These are phyloP conservation scores for Festucalex cinctus DNA, from an alignment of 2,113 vertebrate genomes.

Conservation along the genomic window DNA sequence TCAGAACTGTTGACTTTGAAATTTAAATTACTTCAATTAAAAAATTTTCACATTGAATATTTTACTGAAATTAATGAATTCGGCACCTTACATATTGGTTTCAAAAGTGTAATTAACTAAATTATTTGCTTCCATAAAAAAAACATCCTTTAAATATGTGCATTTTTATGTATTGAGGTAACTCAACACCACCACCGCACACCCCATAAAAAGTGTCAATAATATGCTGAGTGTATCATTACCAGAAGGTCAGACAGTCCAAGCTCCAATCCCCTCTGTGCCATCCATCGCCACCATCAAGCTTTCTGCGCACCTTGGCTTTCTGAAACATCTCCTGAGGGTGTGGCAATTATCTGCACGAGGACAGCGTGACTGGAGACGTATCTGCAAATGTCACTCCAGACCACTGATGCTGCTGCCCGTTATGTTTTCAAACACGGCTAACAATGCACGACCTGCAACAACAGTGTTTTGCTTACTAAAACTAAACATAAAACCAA, in stretches of 20 bases:
- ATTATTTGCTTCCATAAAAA: background rate
- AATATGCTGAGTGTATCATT: background rate
- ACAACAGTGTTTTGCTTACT: background rate
- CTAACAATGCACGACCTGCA: background rate
- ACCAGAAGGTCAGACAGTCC: background rate
- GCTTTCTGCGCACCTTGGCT: background rate
- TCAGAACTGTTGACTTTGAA: background rate
- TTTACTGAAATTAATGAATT: background rate
- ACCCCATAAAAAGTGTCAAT: background rate
- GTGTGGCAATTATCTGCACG: background rate
- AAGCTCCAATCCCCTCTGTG: background rate
- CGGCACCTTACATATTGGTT: background rate
- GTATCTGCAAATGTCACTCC: background rate
- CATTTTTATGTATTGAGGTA: background rate
- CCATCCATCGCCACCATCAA: background rate
- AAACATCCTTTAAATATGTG: background rate
- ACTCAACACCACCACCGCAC: background rate
- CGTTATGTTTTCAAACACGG: background rate
- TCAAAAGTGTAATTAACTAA: too few relatives aligned
- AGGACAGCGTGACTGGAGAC: background rate
- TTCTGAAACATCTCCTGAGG: slow-evolving; percentile 1
- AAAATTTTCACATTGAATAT: background rate
- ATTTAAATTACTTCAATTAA: background rate
- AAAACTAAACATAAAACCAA: too few relatives aligned
- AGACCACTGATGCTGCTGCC: background rate